These are phyloP conservation scores for Petrophora chlorosata DNA, from an alignment of 2,888 invertebrate genomes.

Conservation along the genomic window DNA sequence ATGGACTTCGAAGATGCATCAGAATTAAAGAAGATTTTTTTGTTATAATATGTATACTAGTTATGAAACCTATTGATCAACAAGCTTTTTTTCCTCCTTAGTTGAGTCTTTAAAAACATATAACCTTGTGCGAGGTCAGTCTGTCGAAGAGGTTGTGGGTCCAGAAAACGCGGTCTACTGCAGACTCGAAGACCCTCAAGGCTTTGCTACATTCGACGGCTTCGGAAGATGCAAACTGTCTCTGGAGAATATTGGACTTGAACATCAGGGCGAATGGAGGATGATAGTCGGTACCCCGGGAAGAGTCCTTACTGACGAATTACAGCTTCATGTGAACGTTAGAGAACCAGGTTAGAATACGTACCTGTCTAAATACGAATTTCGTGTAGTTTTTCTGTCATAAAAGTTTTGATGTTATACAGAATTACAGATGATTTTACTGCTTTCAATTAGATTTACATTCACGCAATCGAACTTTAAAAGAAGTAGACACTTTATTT, in stretches of 20 bases:
- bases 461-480: no score
- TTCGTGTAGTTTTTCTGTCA: background rate
- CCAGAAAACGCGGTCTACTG: slow-evolving; percentile 64
- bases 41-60: no score
- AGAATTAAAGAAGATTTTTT: no score
- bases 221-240: slow-evolving; percentile 63
- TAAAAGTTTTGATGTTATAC: no score
- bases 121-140: slow-evolving; percentile 36
- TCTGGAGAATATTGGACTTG: slow-evolving; percentile 47
- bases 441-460: no score
- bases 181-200: slow-evolving; percentile 46
- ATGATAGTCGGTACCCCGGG: slow-evolving; percentile 52
- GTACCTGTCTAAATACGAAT: background rate
- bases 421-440: no score
- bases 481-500: no score
- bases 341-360: slow-evolving; percentile 46
- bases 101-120: slow-evolving; percentile 3
- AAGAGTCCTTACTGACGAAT: slow-evolving; percentile 47
- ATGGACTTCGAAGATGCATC: no score
- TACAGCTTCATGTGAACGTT: slow-evolving; percentile 47
- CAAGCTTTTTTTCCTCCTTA: no score
- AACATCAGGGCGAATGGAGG: slow-evolving; percentile 61
- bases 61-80: no score
- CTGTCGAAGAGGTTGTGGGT: slow-evolving; percentile 51
- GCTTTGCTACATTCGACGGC: slow-evolving; percentile 49